phyloP scores from a whole-genome alignment of 2,888 invertebrate genomes.

The Hirtodrosophila confusa region DNA sequence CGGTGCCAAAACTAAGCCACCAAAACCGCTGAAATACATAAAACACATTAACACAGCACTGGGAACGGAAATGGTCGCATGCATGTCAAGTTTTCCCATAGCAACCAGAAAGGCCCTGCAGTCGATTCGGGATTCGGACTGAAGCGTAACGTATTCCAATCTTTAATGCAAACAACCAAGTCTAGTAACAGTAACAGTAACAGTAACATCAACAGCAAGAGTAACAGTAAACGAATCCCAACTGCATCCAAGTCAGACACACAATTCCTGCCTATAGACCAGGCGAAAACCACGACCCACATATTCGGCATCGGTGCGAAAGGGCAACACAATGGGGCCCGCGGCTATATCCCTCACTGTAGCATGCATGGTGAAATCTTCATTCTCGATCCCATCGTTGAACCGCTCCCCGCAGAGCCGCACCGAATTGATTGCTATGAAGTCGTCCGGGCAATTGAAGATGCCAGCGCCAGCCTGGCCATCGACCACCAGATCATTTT shows the following conservation, averaged over 20 bases:
- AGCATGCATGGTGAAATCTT: constrained; percentile 88
- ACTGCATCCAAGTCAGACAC: constrained; percentile 80
- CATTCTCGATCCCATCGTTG: constrained; percentile 87
- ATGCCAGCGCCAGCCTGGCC: constrained; percentile 91
- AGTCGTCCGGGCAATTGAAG: constrained; percentile 91
- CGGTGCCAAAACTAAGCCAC: constrained; percentile 73
- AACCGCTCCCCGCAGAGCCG: constrained; percentile 90
- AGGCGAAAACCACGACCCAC: constrained; percentile 89
- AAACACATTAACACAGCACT: constrained; percentile 80
- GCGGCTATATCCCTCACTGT: constrained; percentile 88
- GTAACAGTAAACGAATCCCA: constrained; percentile 13
- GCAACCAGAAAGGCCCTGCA: constrained; percentile 55
- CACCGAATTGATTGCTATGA: constrained; percentile 88
- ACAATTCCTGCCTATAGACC: constrained; percentile 88
- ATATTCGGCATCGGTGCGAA: constrained; percentile 87
- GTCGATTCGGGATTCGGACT: constrained; percentile 46
- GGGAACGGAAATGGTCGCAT: constrained; percentile 73
- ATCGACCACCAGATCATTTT: constrained; percentile 87
- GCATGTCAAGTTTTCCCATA: constrained; percentile 64
- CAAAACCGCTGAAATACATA: constrained; percentile 76
- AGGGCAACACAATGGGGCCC: constrained; percentile 89
- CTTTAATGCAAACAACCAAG: constrained; percentile 56
- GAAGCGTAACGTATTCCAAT: constrained; percentile 64
- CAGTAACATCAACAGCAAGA: constrained; percentile 23
- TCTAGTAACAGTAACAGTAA: constrained; percentile 27